Evolutionary conservation across 2,888 invertebrate species (phyloP).

Genomic region (Aleiodes alternator): DNA sequence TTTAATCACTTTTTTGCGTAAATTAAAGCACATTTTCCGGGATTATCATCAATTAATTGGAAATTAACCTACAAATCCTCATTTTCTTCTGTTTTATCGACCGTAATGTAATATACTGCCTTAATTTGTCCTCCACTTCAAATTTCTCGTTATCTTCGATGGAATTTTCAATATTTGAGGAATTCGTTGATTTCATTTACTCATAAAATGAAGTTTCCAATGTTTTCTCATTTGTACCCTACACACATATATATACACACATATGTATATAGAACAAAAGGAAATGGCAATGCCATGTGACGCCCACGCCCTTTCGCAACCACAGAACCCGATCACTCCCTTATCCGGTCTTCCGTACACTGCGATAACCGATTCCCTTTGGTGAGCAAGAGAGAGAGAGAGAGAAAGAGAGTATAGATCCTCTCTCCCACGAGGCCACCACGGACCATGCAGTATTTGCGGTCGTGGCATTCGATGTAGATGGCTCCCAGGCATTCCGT

Average conservation of each 20-base stretch:
- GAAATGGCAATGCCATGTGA: constrained; percentile 38
- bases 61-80: too few species aligned
- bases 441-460: constrained; percentile 70
- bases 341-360: constrained; percentile 12
- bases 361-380: constrained; percentile 45
- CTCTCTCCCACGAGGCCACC: constrained; percentile 34
- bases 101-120: too few species aligned
- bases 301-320: constrained; percentile 46
- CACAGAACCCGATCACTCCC: constrained; percentile 37
- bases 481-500: constrained; percentile 66
- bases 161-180: too few species aligned
- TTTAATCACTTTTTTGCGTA: too few species aligned
- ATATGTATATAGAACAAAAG: constrained; percentile 5
- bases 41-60: too few species aligned
- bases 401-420: constrained; percentile 38
- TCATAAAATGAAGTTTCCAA: too few species aligned
- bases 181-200: too few species aligned
- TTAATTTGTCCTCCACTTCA: too few species aligned
- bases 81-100: too few species aligned
- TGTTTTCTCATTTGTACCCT: constrained; percentile 7
- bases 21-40: too few species aligned
- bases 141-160: too few species aligned
- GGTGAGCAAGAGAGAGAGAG: constrained; percentile 10
- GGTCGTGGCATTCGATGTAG: constrained; percentile 63
- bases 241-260: too few species aligned